Evolutionary conservation across 2,888 invertebrate species (phyloP).

Genomic region (Limnephilus marmoratus): DNA sequence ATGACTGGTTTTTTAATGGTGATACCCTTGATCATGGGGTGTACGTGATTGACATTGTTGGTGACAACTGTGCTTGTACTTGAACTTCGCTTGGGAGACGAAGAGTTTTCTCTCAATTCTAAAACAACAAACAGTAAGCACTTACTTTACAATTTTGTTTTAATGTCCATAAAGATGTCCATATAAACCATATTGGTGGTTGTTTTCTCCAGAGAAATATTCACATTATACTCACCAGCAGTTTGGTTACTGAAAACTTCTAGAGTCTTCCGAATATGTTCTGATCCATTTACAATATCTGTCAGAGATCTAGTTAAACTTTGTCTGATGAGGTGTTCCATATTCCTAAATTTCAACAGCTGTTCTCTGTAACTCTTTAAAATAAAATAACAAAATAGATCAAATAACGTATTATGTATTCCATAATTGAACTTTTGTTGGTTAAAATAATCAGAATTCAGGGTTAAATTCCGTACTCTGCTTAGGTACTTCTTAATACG

Average conservation of each 20-base stretch:
- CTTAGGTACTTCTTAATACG: too few species aligned
- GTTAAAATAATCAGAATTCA: not conserved
- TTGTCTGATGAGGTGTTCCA: slow-evolving; percentile 46
- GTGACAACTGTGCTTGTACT: not conserved
- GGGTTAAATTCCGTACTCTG: too few species aligned
- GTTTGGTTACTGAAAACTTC: slow-evolving; percentile 34
- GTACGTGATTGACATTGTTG: slow-evolving; percentile 62
- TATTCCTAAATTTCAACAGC: slow-evolving; percentile 53
- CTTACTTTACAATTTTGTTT: not conserved
- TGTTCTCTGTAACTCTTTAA: slow-evolving; percentile 61
- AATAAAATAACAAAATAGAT: slow-evolving; percentile 32
- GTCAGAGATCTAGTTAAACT: slow-evolving; percentile 48
- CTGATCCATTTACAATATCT: slow-evolving; percentile 53
- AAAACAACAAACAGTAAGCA: not conserved
- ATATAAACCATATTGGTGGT: not conserved
- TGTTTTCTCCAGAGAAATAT: not conserved
- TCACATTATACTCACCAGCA: slow-evolving; percentile 34
- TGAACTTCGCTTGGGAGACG: slow-evolving; percentile 37
- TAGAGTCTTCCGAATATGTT: slow-evolving; percentile 54
- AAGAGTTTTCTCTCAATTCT: slow-evolving; percentile 17
- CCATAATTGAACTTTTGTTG: not conserved
- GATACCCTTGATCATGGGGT: slow-evolving; percentile 64
- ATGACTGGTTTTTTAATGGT: slow-evolving; percentile 64
- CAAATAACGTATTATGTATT: not conserved
- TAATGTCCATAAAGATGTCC: not conserved